Percentiles rank a stretch among this genome's conserved stretches.
These are phyloP conservation scores for Tylochromis polylepis DNA, from an alignment of 2,113 vertebrate genomes.

Conservation along the genomic window DNA sequence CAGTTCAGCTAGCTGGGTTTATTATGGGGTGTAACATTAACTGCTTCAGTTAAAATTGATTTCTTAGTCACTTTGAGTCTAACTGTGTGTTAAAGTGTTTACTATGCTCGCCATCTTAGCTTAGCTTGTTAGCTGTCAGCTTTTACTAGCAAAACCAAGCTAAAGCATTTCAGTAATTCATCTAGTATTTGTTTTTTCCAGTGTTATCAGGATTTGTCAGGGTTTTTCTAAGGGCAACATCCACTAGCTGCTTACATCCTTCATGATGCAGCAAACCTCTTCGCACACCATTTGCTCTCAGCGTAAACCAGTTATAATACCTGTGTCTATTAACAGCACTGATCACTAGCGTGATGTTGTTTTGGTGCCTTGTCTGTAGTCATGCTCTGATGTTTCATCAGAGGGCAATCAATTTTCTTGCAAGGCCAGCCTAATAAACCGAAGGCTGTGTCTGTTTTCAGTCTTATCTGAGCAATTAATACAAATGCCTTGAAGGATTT, in stretches of 20 bases:
- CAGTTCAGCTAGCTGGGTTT: background rate
- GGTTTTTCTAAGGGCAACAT: background rate
- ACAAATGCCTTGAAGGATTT: background rate
- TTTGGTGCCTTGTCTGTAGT: background rate
- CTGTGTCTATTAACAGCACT: background rate
- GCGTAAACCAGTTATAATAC: background rate
- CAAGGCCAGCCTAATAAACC: background rate
- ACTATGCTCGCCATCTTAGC: background rate
- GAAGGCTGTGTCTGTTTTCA: background rate
- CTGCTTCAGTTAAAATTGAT: background rate
- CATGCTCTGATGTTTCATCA: background rate
- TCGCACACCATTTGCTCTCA: background rate
- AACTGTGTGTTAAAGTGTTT: background rate
- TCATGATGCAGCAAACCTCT: background rate
- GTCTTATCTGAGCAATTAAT: background rate
- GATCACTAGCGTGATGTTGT: background rate
- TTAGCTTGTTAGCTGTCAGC: background rate
- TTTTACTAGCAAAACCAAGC: background rate
- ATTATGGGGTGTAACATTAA: background rate
- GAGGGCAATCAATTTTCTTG: background rate
- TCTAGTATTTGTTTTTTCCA: background rate
- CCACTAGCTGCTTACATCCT: background rate
- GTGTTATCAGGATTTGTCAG: background rate
- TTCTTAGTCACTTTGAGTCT: background rate
- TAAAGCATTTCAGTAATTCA: background rate